phyloP scores from a whole-genome alignment of 2,888 invertebrate species.

The Litoditis marina region DNA sequence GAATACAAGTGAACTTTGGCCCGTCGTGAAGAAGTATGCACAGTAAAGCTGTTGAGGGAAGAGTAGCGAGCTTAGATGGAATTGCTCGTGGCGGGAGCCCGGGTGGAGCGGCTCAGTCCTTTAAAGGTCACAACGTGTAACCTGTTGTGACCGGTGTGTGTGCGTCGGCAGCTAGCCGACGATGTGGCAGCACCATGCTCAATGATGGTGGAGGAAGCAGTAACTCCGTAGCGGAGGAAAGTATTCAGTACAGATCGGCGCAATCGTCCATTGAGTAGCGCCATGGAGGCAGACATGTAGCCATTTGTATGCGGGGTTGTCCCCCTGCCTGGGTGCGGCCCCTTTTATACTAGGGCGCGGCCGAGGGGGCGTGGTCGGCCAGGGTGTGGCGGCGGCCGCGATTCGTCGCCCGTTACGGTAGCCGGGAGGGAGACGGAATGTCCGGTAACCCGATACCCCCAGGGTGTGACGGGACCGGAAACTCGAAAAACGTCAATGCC shows the following conservation, averaged over 20 bases:
- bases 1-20: no score
- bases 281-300: constrained; percentile 41
- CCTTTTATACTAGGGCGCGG: constrained; percentile 16
- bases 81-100: no score
- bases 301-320: constrained; percentile 18
- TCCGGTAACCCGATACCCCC: no score
- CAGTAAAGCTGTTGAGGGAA: no score
- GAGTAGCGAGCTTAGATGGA: no score
- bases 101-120: no score
- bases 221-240: background rate
- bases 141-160: constrained; percentile 18
- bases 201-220: constrained; percentile 2
- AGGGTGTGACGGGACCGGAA: background rate
- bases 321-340: background rate
- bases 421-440: background rate
- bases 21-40: no score
- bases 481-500: background rate
- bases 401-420: background rate
- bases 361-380: constrained; percentile 4
- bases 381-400: constrained; percentile 2
- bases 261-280: constrained; percentile 38
- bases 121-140: no score
- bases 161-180: background rate
- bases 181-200: background rate
- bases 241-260: constrained; percentile 31